Evolutionary conservation across 2,888 invertebrate species (phyloP), one percentile per base, ranked within the genome.

Genomic region (Homarus gammarus): DNA sequence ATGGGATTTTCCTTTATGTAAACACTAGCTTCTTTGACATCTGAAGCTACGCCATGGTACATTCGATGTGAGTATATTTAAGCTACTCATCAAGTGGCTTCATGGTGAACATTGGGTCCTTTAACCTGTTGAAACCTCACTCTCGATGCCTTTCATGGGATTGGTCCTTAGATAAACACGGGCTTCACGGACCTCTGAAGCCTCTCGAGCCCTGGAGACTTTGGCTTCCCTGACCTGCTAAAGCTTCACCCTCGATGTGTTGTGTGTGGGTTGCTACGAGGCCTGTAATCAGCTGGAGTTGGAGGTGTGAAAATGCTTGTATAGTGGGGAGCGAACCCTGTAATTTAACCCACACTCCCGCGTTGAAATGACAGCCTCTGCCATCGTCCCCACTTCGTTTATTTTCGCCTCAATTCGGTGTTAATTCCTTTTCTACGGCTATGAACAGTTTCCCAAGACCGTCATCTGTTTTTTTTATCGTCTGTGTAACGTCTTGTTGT

Each of bases 291-390:
- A 77, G 22, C 40, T 77, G 49, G 84, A 40, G 75, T 64, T 44
- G 51, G 64, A 85, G 77, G 84, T 85, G 84, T 85, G 84, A 85
- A 85, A 85, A 85, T 73, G 77, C 84, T 85, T 85, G 84, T 85
- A 51, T 73, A 27, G 61, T 36, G 27, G 61, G 15, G 18, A 40
- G 27, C 22, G 31, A 64, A 49, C 36, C 77, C 64, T 44, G 40
- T 64, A 49, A 77, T 85, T 85, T 77, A n/a, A 18, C 33, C 64
- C 33, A 38, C 8, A 72, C 83, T 72, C 18, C 22, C 3, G 56
- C 22, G 22, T 22, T 5, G 22, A 56, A 56, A 56, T 56, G 56
- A 56, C 56, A 56, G 22, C 56, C 22, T 56, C 56, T 22, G 22
- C 56, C 22, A 15, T 18, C 3, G 56, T 56, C 1, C 56, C 22